phyloP scores from a whole-genome alignment of 2,797 vertebrate species.

The Macropodus opercularis region DNA sequence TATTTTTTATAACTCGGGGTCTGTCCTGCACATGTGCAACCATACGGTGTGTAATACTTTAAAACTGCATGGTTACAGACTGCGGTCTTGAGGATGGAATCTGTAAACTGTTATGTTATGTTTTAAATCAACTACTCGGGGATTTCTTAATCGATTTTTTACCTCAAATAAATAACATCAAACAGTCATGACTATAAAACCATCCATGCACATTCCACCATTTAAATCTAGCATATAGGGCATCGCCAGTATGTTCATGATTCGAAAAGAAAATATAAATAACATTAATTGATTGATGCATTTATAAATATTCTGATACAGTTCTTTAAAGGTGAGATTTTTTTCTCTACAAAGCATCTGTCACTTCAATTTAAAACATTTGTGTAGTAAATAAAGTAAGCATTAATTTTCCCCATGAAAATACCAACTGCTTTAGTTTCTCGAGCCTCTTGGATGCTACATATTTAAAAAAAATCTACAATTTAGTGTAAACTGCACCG shows the following conservation, averaged over 20 bases:
- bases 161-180: conserved; percentile 44
- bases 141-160: conserved; percentile 29
- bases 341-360: conserved; percentile 13
- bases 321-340: conserved; percentile 8
- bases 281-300: conserved; percentile 10
- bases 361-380: conserved; percentile 24
- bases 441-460: neutral
- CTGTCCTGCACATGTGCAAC: conserved; percentile 51
- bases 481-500: conserved; percentile 2
- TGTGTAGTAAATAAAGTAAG: conserved; percentile 4
- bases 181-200: conserved; percentile 17
- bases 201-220: conserved; percentile 15
- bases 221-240: conserved; percentile 27
- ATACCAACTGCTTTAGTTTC: conserved; percentile 3
- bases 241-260: conserved; percentile 10
- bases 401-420: neutral
- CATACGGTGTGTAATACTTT: conserved; percentile 22
- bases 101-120: conserved; percentile 4
- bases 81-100: conserved; percentile 41
- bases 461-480: neutral
- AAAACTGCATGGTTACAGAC: conserved; percentile 52
- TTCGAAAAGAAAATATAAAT: conserved; percentile 54
- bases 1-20: conserved; percentile 70
- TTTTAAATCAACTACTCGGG: conserved; percentile 24
- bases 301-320: conserved; percentile 26